Percentiles rank a stretch among this genome's conserved stretches.
Evolutionary conservation across 2,113 vertebrate species (phyloP).

Genomic region (Bos javanicus): DNA sequence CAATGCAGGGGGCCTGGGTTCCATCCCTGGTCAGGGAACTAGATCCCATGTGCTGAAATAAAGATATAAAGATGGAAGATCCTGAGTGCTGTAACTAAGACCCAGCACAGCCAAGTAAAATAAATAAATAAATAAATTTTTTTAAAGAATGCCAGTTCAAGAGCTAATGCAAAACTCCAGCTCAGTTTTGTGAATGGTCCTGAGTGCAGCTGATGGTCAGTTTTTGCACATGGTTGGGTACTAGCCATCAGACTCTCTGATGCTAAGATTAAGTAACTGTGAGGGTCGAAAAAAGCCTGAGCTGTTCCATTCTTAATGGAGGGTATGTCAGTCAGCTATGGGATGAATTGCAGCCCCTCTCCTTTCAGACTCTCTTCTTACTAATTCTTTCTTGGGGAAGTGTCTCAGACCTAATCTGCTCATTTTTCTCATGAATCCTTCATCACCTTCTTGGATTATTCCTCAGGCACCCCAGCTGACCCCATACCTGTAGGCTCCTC

Average conservation of each 20-base stretch:
- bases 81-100: not conserved
- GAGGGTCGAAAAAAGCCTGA: not conserved
- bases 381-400: not conserved
- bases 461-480: not conserved
- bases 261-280: not conserved
- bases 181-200: not conserved
- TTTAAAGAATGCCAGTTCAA: not conserved
- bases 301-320: not conserved
- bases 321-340: not conserved
- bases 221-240: not conserved
- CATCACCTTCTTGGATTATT: not conserved
- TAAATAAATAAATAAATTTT: not conserved
- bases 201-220: not conserved
- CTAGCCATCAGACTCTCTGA: too few relatives aligned
- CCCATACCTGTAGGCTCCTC: not conserved
- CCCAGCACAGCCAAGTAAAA: not conserved
- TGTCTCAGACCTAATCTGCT: not conserved
- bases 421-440: not conserved
- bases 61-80: not conserved
- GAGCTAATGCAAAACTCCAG: not conserved
- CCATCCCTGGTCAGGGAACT: not conserved
- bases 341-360: not conserved
- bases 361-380: not conserved
- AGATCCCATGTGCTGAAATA: not conserved
- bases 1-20: not conserved